Conservation (phyloP, 2,888 invertebrate genomes). For the Stenichneumon culpator region DNA sequence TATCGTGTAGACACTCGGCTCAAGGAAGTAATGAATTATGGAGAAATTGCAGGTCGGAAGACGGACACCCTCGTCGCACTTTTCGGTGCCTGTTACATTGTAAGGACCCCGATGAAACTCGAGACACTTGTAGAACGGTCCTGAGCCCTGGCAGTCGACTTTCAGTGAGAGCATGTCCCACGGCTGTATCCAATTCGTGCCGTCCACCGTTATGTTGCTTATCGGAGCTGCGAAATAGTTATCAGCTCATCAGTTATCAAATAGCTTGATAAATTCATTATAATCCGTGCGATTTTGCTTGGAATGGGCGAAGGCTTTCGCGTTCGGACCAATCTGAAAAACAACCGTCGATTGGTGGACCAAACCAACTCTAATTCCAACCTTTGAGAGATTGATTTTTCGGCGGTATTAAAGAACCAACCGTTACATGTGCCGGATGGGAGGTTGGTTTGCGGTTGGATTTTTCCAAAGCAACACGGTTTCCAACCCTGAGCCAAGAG, state of each 20-base stretch:
- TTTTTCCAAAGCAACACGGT: no score
- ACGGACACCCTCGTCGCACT: constrained; percentile 86
- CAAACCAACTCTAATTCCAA: no score
- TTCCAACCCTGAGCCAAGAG: no score
- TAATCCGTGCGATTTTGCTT: not conserved
- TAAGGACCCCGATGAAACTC: constrained; percentile 88
- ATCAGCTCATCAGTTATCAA: constrained; percentile 4
- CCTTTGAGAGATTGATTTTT: no score
- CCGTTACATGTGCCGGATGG: no score
- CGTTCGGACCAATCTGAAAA: no score
- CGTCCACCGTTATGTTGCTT: constrained; percentile 89
- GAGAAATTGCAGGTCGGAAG: constrained; percentile 88
- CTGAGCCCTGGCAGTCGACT: constrained; percentile 91
- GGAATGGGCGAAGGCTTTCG: not conserved
- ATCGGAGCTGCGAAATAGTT: constrained; percentile 89
- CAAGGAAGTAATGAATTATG: constrained; percentile 90
- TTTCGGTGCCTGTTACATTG: constrained; percentile 92
- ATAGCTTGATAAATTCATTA: not conserved
- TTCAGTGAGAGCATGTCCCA: constrained; percentile 91
- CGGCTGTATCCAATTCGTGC: constrained; percentile 93
- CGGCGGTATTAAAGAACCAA: no score
- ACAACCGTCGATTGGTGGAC: no score
- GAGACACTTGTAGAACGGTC: constrained; percentile 91
- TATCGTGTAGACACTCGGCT: constrained; percentile 91
- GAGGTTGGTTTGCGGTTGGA: no score